Evolutionary conservation across 2,888 invertebrate genomes (phyloP).

Genomic region (Drosophila leonis): DNA sequence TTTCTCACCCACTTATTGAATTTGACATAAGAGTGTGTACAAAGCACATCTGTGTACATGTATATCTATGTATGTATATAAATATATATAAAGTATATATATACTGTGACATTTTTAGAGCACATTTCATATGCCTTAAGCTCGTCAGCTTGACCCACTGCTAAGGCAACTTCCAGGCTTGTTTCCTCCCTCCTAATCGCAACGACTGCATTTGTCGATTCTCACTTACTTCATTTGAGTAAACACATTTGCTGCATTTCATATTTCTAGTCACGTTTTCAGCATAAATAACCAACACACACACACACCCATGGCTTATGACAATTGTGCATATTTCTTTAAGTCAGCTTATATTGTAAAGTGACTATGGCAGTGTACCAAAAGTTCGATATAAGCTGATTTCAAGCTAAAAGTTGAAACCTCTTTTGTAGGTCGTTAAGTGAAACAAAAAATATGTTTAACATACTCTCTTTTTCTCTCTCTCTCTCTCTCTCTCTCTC

Average conservation of each 20-base stretch:
- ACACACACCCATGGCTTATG: constrained; percentile 7
- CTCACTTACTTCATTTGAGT: constrained; percentile 76
- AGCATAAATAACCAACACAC: constrained; percentile 75
- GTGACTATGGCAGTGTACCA: neutral
- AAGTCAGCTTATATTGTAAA: constrained; percentile 35
- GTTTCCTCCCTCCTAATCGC: constrained; percentile 12
- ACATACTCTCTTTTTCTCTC: too few species aligned
- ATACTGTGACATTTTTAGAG: constrained; percentile 57
- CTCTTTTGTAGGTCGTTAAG: too few species aligned
- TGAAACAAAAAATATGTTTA: too few species aligned
- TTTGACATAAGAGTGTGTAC: constrained; percentile 61
- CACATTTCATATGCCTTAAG: constrained; percentile 64
- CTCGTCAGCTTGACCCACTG: constrained; percentile 45
- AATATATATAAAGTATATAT: constrained; percentile 4
- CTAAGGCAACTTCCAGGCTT: constrained; percentile 22
- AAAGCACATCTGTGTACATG: neutral
- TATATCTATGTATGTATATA: neutral
- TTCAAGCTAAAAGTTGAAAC: neutral
- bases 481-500: too few species aligned
- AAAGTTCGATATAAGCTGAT: neutral
- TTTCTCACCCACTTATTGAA: constrained; percentile 69
- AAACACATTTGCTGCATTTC: constrained; percentile 79
- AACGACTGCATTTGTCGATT: constrained; percentile 71
- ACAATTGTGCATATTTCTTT: constrained; percentile 36
- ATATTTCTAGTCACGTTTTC: constrained; percentile 82